These are phyloP conservation scores for Lontra canadensis DNA, from an alignment of 2,113 vertebrate genomes.

Conservation along the genomic window DNA sequence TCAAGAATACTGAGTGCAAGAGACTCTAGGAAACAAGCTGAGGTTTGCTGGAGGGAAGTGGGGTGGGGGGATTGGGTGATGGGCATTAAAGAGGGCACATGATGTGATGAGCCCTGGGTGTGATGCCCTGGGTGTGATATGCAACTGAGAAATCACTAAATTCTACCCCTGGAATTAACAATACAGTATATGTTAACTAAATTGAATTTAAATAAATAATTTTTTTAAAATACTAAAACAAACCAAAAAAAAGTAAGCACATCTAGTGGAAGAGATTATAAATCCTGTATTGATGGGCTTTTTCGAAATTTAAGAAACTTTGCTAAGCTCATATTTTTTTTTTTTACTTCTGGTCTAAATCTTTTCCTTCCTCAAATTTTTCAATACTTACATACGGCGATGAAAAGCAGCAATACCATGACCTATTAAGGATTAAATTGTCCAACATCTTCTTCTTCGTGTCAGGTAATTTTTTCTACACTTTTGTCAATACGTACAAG, in stretches of 20 bases:
- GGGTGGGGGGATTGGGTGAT: background rate
- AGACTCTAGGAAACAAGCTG: background rate
- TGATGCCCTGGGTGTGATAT: background rate
- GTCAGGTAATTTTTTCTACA: background rate
- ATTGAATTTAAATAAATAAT: background rate
- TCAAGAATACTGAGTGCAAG: background rate
- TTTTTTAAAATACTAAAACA: background rate
- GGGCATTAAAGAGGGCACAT: background rate
- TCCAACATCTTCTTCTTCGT: background rate
- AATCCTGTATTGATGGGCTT: background rate
- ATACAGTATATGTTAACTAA: background rate
- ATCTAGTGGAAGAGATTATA: background rate
- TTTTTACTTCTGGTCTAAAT: background rate
- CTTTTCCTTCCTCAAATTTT: constrained; percentile 26
- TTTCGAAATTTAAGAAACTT: background rate
- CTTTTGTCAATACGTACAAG: background rate
- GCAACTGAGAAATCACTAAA: background rate
- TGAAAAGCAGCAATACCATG: background rate
- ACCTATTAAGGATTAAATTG: background rate
- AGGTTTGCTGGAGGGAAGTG: background rate
- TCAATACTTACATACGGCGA: background rate
- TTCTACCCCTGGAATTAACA: background rate
- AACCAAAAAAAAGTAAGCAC: background rate
- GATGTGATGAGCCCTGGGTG: background rate
- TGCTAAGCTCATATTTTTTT: background rate